These are phyloP conservation scores for Urechis unicinctus DNA, from an alignment of 2,888 invertebrate genomes.

Conservation along the genomic window DNA sequence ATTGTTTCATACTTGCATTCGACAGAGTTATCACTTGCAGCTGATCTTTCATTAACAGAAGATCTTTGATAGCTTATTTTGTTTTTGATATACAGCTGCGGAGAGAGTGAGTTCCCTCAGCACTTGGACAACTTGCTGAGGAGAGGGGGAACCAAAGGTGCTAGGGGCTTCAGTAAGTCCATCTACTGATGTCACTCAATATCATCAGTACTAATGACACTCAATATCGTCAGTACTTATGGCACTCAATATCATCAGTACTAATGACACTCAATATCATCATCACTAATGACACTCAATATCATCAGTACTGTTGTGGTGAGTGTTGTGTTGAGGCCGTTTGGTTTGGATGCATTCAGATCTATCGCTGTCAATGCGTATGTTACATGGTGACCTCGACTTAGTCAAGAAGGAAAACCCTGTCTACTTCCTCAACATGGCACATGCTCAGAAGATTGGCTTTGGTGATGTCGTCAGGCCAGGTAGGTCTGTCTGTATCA, in stretches of 20 bases:
- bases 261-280: too few relatives aligned
- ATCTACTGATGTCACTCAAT: too few relatives aligned
- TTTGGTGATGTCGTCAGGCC: constrained; percentile 96
- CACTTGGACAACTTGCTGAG: constrained; percentile 85
- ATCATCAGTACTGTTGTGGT: too few relatives aligned
- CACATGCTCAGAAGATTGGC: constrained; percentile 79
- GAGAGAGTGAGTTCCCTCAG: constrained; percentile 81
- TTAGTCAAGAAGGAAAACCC: constrained; percentile 75
- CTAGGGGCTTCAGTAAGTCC: constrained; percentile 30
- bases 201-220: too few relatives aligned
- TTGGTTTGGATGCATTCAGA: too few relatives aligned
- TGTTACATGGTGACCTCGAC: constrained; percentile 72
- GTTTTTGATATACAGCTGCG: constrained; percentile 13
- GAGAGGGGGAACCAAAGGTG: constrained; percentile 76
- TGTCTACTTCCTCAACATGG: constrained; percentile 71
- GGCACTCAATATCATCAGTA: too few relatives aligned
- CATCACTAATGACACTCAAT: too few relatives aligned
- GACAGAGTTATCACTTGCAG: too few relatives aligned
- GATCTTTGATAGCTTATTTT: not conserved
- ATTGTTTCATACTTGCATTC: too few relatives aligned
- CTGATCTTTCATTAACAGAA: too few relatives aligned
- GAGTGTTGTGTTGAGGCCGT: too few relatives aligned
- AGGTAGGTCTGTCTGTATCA: constrained; percentile 58
- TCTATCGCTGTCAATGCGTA: constrained; percentile 63
- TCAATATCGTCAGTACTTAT: too few relatives aligned